Evolutionary conservation across 2,113 vertebrate species (phyloP).

Genomic region (Dendrocopos noguchii): DNA sequence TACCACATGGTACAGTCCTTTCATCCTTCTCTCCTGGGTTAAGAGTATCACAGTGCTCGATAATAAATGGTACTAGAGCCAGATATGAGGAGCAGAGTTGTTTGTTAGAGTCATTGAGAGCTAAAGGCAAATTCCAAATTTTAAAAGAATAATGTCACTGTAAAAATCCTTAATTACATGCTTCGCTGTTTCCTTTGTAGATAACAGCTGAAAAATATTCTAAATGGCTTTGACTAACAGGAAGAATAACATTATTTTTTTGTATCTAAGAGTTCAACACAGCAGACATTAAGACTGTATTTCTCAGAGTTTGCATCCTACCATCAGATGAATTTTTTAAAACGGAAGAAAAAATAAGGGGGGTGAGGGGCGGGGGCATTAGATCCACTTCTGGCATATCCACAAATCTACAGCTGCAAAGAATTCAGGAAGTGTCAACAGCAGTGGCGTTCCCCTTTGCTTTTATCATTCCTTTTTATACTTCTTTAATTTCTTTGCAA

Average conservation of each 20-base stretch:
- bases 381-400: not conserved
- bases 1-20: accelerated
- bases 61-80: not conserved
- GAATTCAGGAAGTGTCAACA: not conserved
- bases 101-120: not conserved
- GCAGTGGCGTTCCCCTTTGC: not conserved
- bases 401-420: not conserved
- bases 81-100: not conserved
- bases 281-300: not conserved
- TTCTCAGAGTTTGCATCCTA: not conserved
- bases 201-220: not conserved
- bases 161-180: not conserved
- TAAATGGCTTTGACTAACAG: not conserved
- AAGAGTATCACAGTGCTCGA: not conserved
- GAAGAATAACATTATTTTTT: not conserved
- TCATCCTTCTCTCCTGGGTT: not conserved
- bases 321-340: not conserved
- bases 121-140: conserved; percentile 33
- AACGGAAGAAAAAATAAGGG: not conserved
- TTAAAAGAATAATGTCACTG: conserved; percentile 1
- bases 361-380: not conserved
- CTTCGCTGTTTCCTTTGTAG: not conserved
- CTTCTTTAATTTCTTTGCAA: not conserved
- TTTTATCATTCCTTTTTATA: not conserved
- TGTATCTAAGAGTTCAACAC: not conserved